Evolutionary conservation across 2,113 vertebrate species (phyloP), one percentile per base, ranked within the genome.

Genomic region (Equus quagga): DNA sequence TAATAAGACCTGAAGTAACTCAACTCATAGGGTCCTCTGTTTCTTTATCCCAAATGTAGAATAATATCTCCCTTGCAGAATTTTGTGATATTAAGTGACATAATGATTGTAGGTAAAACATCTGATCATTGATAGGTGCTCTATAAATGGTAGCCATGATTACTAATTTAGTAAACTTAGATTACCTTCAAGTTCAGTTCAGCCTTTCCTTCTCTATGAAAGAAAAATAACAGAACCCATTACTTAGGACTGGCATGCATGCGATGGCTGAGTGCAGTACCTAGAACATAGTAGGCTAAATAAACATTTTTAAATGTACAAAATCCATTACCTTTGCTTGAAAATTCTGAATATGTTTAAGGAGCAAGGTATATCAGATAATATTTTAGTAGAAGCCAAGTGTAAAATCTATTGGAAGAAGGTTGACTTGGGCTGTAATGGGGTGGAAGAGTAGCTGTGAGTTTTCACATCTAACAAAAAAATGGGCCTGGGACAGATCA

Each of bases 1-100:
- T 51, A 24, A 18, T 89, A 54, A 75, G 17, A 67, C 7, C 19
- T 85, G 80, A 79, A 83, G 7, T 46, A 67, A 85, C 19, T 95
- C 19, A 69, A 60, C 31, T 41, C 5, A 44, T 24, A 65, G 8
- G 4, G 3, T 23, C 64, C 24, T 44, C 33, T 91, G 19, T 87
- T 85, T 92, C 44, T 72, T 83, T 49, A 23, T 76, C 14, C 18
- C 89, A 79, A 65, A 64, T 82, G 5, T 54, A 67, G n/a, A 65
- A 65, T 75, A 75, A 73, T 49, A 41, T 41, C 46, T 72, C 15
- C 49, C 33, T 84, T 75, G 4, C 0, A 80, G 60, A 46, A 78
- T 65, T 96, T 78, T 83, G 49, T 83, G 70, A 81, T 79, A 72
- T 33, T 94, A 76, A 88, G 69, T 75, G n/a, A 60, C n/a, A 33